A percentile compares a stretch with the other conserved stretches of the same genome.
These are phyloP conservation scores for Xanthia togata DNA, from an alignment of 2,888 invertebrate genomes.

Conservation along the genomic window DNA sequence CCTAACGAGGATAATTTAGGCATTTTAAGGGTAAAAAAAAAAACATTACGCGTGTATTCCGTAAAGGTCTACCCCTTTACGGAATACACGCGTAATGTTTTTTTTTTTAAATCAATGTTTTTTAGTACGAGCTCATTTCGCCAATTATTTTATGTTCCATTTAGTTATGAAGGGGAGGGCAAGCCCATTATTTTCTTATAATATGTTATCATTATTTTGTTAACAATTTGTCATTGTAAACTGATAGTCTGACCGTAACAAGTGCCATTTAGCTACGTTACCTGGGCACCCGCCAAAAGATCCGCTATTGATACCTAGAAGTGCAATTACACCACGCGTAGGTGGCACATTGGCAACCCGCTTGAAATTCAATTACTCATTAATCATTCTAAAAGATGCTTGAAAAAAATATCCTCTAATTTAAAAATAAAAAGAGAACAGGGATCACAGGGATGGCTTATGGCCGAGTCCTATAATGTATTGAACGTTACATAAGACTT, in stretches of 20 bases:
- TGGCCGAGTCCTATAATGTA: no score
- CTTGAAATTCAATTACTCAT: conserved; percentile 10
- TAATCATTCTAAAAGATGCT: neutral
- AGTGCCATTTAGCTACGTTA: neutral
- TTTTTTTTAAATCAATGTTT: no score
- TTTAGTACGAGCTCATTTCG: neutral
- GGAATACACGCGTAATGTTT: no score
- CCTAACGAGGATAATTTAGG: no score
- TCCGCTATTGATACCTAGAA: conserved; percentile 8
- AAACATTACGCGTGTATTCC: no score
- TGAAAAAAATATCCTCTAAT: neutral
- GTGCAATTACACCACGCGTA: conserved; percentile 1
- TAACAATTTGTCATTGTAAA: neutral
- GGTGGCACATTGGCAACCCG: conserved; percentile 23
- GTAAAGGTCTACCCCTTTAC: no score
- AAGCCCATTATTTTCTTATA: neutral
- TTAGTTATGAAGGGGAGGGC: neutral
- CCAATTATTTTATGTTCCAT: neutral
- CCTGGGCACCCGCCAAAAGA: conserved; percentile 30
- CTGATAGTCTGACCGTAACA: neutral
- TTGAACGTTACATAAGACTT: no score
- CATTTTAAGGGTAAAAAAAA: no score
- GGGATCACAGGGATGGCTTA: neutral
- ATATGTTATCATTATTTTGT: neutral
- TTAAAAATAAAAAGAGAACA: neutral